These are phyloP conservation scores for Sandelia bainsii DNA, from an alignment of 2,797 vertebrate genomes.

Conservation along the genomic window DNA sequence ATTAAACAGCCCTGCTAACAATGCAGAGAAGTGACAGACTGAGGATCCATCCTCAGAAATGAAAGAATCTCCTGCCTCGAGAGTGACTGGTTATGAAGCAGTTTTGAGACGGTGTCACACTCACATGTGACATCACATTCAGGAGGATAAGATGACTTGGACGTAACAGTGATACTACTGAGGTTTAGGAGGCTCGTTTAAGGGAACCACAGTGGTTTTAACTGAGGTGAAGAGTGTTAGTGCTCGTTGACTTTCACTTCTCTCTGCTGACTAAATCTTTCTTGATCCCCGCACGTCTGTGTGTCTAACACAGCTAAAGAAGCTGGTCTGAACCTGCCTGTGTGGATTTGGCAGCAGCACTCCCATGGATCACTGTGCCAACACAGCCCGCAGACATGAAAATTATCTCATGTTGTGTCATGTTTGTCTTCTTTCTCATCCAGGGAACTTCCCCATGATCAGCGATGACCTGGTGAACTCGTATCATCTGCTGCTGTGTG, in stretches of 20 bases:
- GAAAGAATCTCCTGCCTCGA: too few species aligned
- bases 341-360: conserved; percentile 23
- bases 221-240: neutral
- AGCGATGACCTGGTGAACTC: conserved; percentile 98
- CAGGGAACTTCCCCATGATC: conserved; percentile 98
- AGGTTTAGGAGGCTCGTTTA: neutral
- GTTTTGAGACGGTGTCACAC: too few species aligned
- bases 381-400: neutral
- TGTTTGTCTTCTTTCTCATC: neutral
- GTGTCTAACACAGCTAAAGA: conserved; percentile 63
- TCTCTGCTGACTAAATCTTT: neutral
- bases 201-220: neutral
- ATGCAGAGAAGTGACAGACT: too few species aligned
- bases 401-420: neutral
- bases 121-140: too few species aligned
- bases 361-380: neutral
- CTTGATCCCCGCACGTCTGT: conserved; percentile 5
- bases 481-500: conserved; percentile 93
- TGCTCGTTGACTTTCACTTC: neutral
- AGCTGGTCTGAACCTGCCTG: conserved; percentile 81
- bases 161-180: too few species aligned
- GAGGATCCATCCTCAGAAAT: too few species aligned
- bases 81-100: too few species aligned
- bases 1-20: too few species aligned
- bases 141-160: too few species aligned